Evolutionary conservation across 2,797 vertebrate species (phyloP), one percentile per base, ranked within the genome.

Genomic region (Geotrypetes seraphini): DNA sequence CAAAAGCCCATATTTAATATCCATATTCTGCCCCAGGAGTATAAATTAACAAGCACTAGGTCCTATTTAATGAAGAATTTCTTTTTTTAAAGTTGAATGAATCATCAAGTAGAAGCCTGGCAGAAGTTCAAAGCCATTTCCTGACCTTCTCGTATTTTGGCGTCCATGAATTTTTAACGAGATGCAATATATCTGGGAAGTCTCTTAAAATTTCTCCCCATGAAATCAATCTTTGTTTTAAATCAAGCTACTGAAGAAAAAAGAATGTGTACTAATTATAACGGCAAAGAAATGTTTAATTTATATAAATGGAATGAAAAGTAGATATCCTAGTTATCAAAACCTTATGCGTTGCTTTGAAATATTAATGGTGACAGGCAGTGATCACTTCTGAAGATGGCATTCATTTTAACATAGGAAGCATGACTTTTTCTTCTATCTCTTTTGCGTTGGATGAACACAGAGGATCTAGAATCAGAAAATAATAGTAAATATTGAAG

Each of bases 121-220:
- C 67, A 74, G 62, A 63, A 68, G 77, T 78, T 80, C 78, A 79
- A 83, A 85, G 71, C 50, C 71, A 83, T 78, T 79, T 80, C 75
- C 71, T 83, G 81, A 81, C 74, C 76, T 83, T 84, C 68, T 67
- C 66, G 53, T 69, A 72, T 67, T 74, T 58, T 58, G 59, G 53
- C 36, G 41, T 33, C 53, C 54, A 81, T 82, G 67, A 82, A 83
- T 79, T 76, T 79, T 82, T 83, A 79, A 82, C 60, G 68, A 67
- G 64, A 60, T 66, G 38, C 53, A 63, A 50, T 75, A 63, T 77
- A 77, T 76, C 63, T 73, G 16, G 19, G 67, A 69, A 40, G 53
- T 57, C 67, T 67, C 63, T 66, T 78, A 64, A 56, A 71, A 69
- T 71, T 43, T 30, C 10, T 50, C 61, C 62, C 57, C 47, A 50